A percentile compares a stretch with the other conserved stretches of the same genome.
Conservation (phyloP, 2,888 invertebrate genomes). For the Brachypterus glaber region DNA sequence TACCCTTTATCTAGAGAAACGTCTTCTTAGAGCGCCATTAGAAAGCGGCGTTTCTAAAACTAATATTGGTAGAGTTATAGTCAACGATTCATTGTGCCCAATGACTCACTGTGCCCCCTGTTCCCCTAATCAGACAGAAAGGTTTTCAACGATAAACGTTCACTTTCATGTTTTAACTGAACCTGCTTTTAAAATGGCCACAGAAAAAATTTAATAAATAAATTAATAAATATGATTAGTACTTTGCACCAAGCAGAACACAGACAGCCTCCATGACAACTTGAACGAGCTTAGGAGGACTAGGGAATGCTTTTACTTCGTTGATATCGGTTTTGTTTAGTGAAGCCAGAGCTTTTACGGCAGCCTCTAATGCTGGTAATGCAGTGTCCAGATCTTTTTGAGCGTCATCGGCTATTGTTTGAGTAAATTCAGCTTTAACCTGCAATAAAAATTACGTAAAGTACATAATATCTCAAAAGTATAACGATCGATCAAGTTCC, state of each 20-base stretch:
- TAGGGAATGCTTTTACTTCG: conserved; percentile 79
- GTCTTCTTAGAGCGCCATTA: too few relatives aligned
- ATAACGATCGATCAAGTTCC: too few relatives aligned
- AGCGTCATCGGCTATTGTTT: conserved; percentile 75
- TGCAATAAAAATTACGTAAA: conserved; percentile 37
- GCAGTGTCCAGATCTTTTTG: conserved; percentile 77
- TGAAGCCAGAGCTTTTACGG: conserved; percentile 72
- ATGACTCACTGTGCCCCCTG: too few relatives aligned
- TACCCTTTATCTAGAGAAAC: too few relatives aligned
- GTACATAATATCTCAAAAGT: too few relatives aligned
- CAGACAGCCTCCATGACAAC: conserved; percentile 91
- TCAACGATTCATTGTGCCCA: too few relatives aligned
- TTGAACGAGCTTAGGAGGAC: conserved; percentile 76
- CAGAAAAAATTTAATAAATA: background rate
- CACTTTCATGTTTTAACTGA: too few relatives aligned
- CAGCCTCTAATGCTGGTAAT: conserved; percentile 76
- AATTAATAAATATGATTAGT: conserved; percentile 24
- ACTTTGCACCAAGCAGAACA: conserved; percentile 74
- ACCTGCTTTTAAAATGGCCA: too few relatives aligned
- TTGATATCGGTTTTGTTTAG: conserved; percentile 86
- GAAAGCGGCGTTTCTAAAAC: too few relatives aligned
- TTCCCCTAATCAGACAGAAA: too few relatives aligned
- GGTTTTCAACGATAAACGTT: too few relatives aligned
- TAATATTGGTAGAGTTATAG: too few relatives aligned
- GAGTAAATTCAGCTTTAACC: conserved; percentile 77